A percentile compares a stretch with the other conserved stretches of the same genome.
Evolutionary conservation across 2,797 vertebrate species (phyloP).

Genomic region (Eremophila alpestris): DNA sequence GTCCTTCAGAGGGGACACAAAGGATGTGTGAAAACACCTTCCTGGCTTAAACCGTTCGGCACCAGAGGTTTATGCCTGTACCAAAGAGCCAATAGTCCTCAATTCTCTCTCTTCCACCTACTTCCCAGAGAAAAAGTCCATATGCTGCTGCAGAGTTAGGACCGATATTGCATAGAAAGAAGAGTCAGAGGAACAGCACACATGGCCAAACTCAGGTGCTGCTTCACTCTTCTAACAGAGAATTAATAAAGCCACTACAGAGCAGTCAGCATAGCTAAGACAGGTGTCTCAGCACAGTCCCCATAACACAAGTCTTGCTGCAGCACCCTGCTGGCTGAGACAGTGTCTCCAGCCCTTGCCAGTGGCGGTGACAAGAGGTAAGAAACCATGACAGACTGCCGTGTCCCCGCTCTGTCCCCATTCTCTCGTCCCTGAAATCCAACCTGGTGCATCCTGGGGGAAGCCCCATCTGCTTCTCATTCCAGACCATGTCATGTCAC

Average conservation of each 20-base stretch:
- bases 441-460: constrained; percentile 36
- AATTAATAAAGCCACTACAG: background rate
- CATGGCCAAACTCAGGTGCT: background rate
- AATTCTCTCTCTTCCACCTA: background rate
- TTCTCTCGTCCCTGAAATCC: constrained; percentile 37
- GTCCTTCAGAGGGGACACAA: background rate
- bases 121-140: background rate
- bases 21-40: background rate
- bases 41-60: background rate
- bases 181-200: background rate
- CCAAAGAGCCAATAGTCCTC: background rate
- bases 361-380: background rate
- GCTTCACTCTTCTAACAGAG: background rate
- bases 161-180: background rate
- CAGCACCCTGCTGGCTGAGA: background rate
- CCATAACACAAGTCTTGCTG: background rate
- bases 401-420: background rate
- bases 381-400: background rate
- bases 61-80: background rate
- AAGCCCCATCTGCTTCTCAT: constrained; percentile 72
- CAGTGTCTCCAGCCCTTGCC: background rate
- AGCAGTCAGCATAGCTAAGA: background rate
- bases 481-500: constrained; percentile 65
- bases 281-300: background rate
- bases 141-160: background rate